These are phyloP conservation scores for Callyntrura guangdongensis DNA, from an alignment of 2,888 invertebrate species.

Conservation along the genomic window DNA sequence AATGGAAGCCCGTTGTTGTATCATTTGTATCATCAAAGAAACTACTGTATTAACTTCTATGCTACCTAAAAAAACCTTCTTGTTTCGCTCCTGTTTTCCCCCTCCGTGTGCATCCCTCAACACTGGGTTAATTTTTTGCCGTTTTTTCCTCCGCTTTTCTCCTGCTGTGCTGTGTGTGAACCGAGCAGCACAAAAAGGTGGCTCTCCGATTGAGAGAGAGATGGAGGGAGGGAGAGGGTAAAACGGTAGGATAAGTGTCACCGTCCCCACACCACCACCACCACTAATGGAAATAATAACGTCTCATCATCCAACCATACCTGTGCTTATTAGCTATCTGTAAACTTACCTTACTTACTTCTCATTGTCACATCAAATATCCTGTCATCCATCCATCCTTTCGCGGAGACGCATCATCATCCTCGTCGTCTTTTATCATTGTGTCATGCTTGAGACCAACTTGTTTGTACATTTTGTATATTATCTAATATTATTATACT, in stretches of 20 bases:
- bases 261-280: neutral
- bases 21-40: too few species aligned
- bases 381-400: neutral
- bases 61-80: too few species aligned
- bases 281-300: slow-evolving; percentile 47
- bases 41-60: too few species aligned
- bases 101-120: neutral
- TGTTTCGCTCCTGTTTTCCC: neutral
- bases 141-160: neutral
- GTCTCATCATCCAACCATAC: slow-evolving; percentile 56
- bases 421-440: neutral
- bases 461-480: slow-evolving; percentile 19
- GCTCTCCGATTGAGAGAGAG: neutral
- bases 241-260: slow-evolving; percentile 18
- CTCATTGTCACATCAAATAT: neutral
- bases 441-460: slow-evolving; percentile 36
- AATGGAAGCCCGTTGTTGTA: neutral
- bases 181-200: slow-evolving; percentile 37
- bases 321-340: slow-evolving; percentile 35
- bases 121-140: neutral
- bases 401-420: neutral
- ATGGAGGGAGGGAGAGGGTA: neutral
- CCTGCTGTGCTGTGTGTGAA: slow-evolving; percentile 17
- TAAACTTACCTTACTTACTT: slow-evolving; percentile 38
- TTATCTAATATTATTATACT: neutral